Evolutionary conservation across 2,113 vertebrate species (phyloP).

Genomic region (Mus spicilegus): DNA sequence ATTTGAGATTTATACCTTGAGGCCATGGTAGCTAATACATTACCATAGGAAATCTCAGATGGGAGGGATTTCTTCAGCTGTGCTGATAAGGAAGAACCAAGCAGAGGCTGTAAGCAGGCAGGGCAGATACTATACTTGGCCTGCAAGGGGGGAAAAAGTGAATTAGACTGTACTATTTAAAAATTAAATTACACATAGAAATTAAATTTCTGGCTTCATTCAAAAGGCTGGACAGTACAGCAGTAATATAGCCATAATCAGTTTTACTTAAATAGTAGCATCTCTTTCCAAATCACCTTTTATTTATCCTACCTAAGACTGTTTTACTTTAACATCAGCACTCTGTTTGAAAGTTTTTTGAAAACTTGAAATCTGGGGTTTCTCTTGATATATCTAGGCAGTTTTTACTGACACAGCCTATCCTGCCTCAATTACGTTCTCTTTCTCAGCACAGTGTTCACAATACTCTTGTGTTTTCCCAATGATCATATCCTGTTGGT

Average conservation of each 20-base stretch:
- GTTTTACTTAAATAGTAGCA: background rate
- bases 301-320: background rate
- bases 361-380: conserved; percentile 46
- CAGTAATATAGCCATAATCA: background rate
- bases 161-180: conserved; percentile 46
- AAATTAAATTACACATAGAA: conserved; percentile 33
- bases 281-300: background rate
- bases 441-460: background rate
- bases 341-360: background rate
- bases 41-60: background rate
- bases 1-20: background rate
- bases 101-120: background rate
- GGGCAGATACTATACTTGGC: background rate
- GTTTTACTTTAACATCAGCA: background rate
- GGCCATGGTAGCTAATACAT: background rate
- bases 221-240: conserved; percentile 19
- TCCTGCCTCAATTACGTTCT: background rate
- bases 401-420: background rate
- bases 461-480: background rate
- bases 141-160: background rate
- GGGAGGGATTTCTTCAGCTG: background rate
- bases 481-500: background rate
- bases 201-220: conserved; percentile 38
- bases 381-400: conserved; percentile 17
- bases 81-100: background rate